These are phyloP conservation scores for Junonia oenone DNA, from an alignment of 2,888 invertebrate species.

Conservation along the genomic window DNA sequence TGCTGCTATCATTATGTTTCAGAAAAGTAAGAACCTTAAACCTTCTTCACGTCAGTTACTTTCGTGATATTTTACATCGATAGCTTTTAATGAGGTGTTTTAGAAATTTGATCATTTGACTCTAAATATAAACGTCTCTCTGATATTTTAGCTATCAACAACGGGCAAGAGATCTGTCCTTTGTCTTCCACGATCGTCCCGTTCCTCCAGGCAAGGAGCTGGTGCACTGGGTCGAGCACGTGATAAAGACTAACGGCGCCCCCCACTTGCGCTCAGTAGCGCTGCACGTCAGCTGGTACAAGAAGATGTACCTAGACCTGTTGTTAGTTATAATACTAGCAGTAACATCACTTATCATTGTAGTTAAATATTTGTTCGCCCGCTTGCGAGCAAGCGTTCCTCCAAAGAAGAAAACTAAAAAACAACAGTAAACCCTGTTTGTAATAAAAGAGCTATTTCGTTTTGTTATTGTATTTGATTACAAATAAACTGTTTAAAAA, in stretches of 20 bases:
- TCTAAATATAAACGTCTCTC: neutral
- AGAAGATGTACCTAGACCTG: slow-evolving; percentile 49
- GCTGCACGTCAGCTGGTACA: slow-evolving; percentile 44
- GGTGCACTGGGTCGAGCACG: slow-evolving; percentile 52
- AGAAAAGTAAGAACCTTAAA: too few species aligned
- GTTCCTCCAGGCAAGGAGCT: slow-evolving; percentile 41
- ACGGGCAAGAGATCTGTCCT: slow-evolving; percentile 42
- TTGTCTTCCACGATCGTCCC: slow-evolving; percentile 46
- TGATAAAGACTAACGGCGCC: slow-evolving; percentile 45
- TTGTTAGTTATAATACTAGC: slow-evolving; percentile 18
- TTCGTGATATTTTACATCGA: neutral
- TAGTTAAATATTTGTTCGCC: too few species aligned
- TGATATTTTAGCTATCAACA: slow-evolving; percentile 40
- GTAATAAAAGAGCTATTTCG: too few species aligned
- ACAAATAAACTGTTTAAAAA: too few species aligned
- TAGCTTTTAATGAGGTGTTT: neutral
- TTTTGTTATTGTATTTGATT: too few species aligned
- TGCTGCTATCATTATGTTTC: neutral
- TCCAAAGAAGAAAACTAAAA: too few species aligned
- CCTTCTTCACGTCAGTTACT: neutral
- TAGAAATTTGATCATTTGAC: neutral
- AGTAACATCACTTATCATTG: too few species aligned
- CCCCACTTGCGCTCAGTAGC: slow-evolving; percentile 47
- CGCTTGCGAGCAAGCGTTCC: too few species aligned
- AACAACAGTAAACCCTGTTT: too few species aligned